These are phyloP conservation scores for Pelochelys cantorii DNA, from an alignment of 2,797 vertebrate genomes.

Conservation along the genomic window DNA sequence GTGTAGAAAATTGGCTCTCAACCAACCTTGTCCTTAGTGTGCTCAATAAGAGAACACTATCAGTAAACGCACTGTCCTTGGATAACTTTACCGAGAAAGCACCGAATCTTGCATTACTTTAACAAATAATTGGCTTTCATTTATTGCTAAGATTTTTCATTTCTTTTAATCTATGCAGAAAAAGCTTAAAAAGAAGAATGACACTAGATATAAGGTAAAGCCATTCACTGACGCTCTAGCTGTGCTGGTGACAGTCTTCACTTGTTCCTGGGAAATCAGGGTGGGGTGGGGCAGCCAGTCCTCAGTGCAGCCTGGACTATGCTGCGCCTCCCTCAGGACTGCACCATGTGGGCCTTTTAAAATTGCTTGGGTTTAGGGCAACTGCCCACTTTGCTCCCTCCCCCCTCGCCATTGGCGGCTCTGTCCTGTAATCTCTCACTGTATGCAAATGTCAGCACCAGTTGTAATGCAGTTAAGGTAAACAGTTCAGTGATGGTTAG, in stretches of 20 bases:
- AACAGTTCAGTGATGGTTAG: background rate
- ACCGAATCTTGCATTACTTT: background rate
- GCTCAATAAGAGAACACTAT: background rate
- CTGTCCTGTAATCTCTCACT: background rate
- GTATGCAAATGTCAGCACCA: background rate
- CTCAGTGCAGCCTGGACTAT: no score
- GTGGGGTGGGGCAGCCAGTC: no score
- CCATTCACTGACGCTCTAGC: background rate
- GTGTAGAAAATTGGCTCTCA: slow-evolving; percentile 47
- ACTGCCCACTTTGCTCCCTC: no score
- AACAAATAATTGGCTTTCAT: background rate
- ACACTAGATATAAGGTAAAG: background rate
- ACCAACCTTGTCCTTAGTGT: slow-evolving; percentile 25
- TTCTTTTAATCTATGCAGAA: background rate
- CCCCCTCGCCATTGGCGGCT: no score
- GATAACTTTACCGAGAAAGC: background rate
- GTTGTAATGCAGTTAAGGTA: background rate
- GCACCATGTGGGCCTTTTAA: no score
- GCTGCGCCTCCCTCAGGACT: no score
- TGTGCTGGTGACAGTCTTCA: no score
- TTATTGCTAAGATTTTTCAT: background rate
- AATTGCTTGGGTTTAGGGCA: no score
- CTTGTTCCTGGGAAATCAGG: no score
- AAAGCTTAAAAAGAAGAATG: background rate
- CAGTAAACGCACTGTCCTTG: background rate